Evolutionary conservation across 2,888 invertebrate species (phyloP).

Genomic region (Drosophila melanosoma): DNA sequence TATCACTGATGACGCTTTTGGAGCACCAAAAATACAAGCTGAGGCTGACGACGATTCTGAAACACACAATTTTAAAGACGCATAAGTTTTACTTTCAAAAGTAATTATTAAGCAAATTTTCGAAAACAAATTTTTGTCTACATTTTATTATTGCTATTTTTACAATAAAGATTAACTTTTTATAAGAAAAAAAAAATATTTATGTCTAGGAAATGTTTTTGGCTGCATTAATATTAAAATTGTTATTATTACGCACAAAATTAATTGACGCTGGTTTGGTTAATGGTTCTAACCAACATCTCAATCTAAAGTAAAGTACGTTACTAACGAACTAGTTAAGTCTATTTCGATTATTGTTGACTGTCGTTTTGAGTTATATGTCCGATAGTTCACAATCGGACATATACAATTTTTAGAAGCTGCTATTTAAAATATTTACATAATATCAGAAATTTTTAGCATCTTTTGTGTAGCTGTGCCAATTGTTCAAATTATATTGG

Average conservation of each 20-base stretch:
- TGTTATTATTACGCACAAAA: neutral
- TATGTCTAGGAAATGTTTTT: neutral
- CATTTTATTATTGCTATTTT: too few species aligned
- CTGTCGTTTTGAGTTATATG: conserved; percentile 19
- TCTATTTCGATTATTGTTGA: neutral
- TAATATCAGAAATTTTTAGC: neutral
- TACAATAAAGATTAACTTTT: too few species aligned
- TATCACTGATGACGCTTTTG: conserved; percentile 15
- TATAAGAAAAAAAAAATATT: too few species aligned
- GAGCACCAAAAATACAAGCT: neutral
- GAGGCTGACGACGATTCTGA: neutral
- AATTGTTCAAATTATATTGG: conserved; percentile 29
- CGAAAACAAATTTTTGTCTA: too few species aligned
- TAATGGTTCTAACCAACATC: neutral
- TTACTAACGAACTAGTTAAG: too few species aligned
- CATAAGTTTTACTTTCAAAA: neutral
- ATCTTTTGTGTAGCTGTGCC: conserved; percentile 12
- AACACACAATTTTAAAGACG: neutral
- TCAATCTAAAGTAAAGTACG: too few species aligned
- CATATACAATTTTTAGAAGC: neutral
- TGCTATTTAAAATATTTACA: neutral
- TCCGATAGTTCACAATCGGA: conserved; percentile 6
- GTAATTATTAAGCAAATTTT: too few species aligned
- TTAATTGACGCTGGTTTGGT: neutral
- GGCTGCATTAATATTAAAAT: neutral